These are phyloP conservation scores for Phrynosoma blainvillii DNA, from an alignment of 2,113 vertebrate genomes.

Conservation along the genomic window DNA sequence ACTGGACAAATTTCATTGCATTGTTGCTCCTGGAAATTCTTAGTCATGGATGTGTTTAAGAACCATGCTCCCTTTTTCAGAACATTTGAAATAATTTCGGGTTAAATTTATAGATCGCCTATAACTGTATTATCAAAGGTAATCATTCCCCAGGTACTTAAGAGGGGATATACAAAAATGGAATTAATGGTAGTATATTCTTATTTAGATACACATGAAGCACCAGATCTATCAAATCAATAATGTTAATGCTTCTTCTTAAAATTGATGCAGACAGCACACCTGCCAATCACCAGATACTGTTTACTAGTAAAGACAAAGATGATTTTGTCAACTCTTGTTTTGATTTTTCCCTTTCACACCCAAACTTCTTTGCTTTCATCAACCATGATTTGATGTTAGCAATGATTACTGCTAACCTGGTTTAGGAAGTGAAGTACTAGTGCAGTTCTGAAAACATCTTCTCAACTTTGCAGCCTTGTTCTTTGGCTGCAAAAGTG, in stretches of 20 bases:
- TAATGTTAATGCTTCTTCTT: not conserved
- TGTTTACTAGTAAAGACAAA: no score
- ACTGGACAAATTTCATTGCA: conserved; percentile 32
- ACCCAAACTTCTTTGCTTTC: no score
- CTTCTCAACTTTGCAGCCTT: no score
- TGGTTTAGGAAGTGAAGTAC: no score
- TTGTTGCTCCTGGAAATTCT: conserved; percentile 54
- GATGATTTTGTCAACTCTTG: no score
- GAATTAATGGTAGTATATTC: not conserved
- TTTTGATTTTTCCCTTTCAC: no score
- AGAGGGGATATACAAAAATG: conserved; percentile 17
- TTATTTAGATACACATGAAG: conserved; percentile 36
- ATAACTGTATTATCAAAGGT: conserved; percentile 4
- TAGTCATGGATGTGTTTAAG: conserved; percentile 35
- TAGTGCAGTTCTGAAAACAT: no score
- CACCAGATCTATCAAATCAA: conserved; percentile 23
- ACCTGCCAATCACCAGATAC: not conserved
- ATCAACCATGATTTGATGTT: no score
- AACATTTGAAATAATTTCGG: not conserved
- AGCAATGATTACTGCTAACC: no score
- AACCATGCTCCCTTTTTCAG: conserved; percentile 20
- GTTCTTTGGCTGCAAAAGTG: no score
- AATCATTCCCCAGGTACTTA: not conserved
- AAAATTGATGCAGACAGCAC: not conserved
- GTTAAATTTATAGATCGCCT: conserved; percentile 30